phyloP scores from a whole-genome alignment of 2,888 invertebrate genomes.

The Syritta pipiens region DNA sequence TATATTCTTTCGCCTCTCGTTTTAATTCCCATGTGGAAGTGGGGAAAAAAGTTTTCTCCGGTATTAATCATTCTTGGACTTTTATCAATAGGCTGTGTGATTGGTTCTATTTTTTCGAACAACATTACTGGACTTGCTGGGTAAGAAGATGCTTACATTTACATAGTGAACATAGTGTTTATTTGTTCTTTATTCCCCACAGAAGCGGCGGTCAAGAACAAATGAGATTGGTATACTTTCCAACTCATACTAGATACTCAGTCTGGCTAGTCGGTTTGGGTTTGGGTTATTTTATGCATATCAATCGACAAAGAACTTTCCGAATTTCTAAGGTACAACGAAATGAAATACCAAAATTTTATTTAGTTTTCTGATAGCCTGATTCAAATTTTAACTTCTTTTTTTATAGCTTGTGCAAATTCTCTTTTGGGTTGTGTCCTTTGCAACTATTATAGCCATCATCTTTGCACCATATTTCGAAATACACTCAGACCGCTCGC shows the following conservation, averaged over 20 bases:
- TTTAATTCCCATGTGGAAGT: conserved; percentile 78
- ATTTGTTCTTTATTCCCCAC: not conserved
- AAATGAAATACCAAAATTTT: not conserved
- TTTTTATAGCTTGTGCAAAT: not conserved
- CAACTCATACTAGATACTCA: conserved; percentile 72
- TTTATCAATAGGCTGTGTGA: conserved; percentile 48
- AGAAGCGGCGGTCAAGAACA: not conserved
- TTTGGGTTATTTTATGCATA: conserved; percentile 73
- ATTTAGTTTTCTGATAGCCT: no score
- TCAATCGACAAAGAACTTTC: conserved; percentile 64
- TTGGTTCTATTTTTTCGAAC: no score
- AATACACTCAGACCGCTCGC: not conserved
- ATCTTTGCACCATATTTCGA: conserved; percentile 48
- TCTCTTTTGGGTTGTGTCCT: conserved; percentile 48
- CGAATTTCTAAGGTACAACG: conserved; percentile 43
- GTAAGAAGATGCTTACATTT: not conserved
- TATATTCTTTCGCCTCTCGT: conserved; percentile 80
- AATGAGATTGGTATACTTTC: conserved; percentile 64
- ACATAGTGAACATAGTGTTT: not conserved
- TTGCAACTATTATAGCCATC: conserved; percentile 35
- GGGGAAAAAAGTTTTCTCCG: conserved; percentile 71
- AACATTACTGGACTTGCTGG: no score
- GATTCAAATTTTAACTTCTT: not conserved
- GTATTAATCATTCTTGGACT: conserved; percentile 61
- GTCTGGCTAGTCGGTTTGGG: conserved; percentile 75